Evolutionary conservation across 2,888 invertebrate species (phyloP), one percentile per base, ranked within the genome.

Genomic region (Macaria notata): DNA sequence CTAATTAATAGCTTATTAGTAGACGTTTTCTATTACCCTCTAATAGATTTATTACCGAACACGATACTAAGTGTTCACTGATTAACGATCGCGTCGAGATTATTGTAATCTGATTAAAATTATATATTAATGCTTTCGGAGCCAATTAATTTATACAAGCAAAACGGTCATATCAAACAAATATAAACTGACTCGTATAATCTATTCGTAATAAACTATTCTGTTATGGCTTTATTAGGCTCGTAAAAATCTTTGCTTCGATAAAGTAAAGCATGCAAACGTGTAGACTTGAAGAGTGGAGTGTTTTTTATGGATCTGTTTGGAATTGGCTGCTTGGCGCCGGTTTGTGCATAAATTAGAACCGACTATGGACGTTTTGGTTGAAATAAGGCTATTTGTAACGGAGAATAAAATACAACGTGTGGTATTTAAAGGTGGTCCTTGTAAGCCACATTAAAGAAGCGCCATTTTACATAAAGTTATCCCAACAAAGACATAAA

Each of bases 1-100:
- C 86, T 86, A 83, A 90, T 88, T 87, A 88, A 90, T 89, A 75
- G 86, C 62, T 83, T 85, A 84, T 88, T 87, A 87, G 83, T 72
- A 58, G 81, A 81, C 84, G 73, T 84, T 81, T 90, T 89, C 89
- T 88, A 89, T 90, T 88, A 88, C 82, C 76, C 71, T 78, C 64
- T 61, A 64, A 72, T 79, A 86, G 87, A 89, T 89, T 88, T 88
- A 89, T 86, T 53, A 41, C 53, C 41, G 48, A 55, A 52, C 51
- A 51, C 45, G 69, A 71, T 73, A 71, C 72, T 73, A 76, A 78
- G 62, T 75, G 76, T 80, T 76, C 65, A 68, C 72, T 82, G 81
- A 86, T 84, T 79, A 78, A 83, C 80, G 71, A 65, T 63, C 57
- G 36, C 69, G 68, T 70, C 19, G 50, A 49, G 54, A 76, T 78